phyloP scores from a whole-genome alignment of 2,113 vertebrate species.

The Forbesichthys papilliferus region DNA sequence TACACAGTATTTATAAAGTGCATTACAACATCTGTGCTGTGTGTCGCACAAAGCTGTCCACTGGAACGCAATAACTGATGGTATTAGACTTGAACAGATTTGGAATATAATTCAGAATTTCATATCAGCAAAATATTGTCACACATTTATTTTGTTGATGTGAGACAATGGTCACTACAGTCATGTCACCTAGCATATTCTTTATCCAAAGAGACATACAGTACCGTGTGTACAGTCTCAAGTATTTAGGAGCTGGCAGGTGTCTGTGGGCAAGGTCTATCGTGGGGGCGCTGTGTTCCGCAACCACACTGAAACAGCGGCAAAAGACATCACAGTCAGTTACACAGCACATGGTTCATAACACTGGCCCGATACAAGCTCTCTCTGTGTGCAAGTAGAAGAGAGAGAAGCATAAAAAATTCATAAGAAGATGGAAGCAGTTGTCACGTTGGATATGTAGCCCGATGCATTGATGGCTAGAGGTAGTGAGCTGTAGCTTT shows the following conservation, averaged over 20 bases:
- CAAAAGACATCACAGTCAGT: conserved; percentile 34
- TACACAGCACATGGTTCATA: conserved; percentile 35
- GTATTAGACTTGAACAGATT: not conserved
- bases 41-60: conserved; percentile 20
- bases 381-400: conserved; percentile 49
- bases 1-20: conserved; percentile 12
- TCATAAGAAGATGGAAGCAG: conserved; percentile 75
- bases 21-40: conserved; percentile 39
- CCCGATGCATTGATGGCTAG: conserved; percentile 65
- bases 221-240: too few relatives aligned
- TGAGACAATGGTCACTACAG: not conserved
- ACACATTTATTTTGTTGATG: conserved; percentile 9
- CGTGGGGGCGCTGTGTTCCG: conserved; percentile 2
- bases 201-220: not conserved
- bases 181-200: not conserved
- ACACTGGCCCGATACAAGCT: conserved; percentile 22
- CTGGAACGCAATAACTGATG: not conserved
- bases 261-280: conserved; percentile 7
- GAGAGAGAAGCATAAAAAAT: conserved; percentile 76
- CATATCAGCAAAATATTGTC: conserved; percentile 22
- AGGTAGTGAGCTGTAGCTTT: conserved; percentile 54
- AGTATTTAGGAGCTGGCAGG: too few relatives aligned
- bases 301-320: conserved; percentile 4
- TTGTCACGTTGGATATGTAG: conserved; percentile 77
- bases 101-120: not conserved